Evolutionary conservation across 2,113 vertebrate genomes (phyloP).

Genomic region (Bos taurus): DNA sequence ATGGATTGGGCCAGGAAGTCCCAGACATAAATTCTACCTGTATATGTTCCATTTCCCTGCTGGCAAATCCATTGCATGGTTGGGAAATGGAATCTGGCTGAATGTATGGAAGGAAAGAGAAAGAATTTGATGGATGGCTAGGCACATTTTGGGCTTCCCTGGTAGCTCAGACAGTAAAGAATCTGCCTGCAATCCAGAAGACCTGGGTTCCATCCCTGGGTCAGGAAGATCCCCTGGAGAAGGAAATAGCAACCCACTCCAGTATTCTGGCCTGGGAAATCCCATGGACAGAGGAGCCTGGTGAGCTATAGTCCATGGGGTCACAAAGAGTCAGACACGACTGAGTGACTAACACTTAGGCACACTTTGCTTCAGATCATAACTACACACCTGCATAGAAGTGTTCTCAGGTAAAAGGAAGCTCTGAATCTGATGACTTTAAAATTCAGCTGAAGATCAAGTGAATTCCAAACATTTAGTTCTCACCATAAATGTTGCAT

Average conservation of each 20-base stretch:
- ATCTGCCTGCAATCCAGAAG: background rate
- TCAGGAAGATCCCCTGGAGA: background rate
- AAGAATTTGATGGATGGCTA: background rate
- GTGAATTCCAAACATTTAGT: background rate
- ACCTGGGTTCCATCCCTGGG: background rate
- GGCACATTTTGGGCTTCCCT: background rate
- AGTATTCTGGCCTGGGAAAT: background rate
- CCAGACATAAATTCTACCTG: background rate
- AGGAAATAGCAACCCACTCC: background rate
- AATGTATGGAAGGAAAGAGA: background rate
- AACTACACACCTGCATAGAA: background rate
- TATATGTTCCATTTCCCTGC: background rate
- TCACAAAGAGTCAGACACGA: background rate
- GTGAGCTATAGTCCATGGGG: background rate
- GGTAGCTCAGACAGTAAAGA: background rate
- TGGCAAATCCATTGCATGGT: background rate
- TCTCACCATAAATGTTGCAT: background rate
- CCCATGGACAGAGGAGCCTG: background rate
- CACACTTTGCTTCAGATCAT: background rate
- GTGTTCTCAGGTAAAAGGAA: background rate
- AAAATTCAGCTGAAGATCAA: background rate
- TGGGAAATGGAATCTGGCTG: background rate
- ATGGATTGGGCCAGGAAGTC: background rate
- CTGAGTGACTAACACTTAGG: background rate
- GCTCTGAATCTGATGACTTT: background rate